Percentiles rank a stretch among this genome's conserved stretches.
These are phyloP conservation scores for Bedellia somnulentella DNA, from an alignment of 2,888 invertebrate species.

Conservation along the genomic window DNA sequence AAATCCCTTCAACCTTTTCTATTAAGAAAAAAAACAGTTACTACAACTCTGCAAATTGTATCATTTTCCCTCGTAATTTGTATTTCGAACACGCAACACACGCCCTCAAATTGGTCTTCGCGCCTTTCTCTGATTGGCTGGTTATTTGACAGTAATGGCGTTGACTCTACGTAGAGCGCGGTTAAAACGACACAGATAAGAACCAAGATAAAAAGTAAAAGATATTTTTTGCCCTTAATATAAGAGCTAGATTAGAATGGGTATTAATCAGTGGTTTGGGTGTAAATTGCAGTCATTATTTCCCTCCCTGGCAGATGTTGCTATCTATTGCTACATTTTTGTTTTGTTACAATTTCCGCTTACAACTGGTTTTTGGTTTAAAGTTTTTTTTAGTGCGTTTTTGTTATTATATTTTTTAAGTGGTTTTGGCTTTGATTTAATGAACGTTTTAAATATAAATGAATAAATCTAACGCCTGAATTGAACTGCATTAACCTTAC, in stretches of 20 bases:
- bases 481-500: too few relatives aligned
- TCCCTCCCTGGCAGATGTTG: slow-evolving; percentile 57
- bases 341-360: slow-evolving; percentile 57
- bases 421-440: slow-evolving; percentile 28
- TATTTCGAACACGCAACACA: slow-evolving; percentile 42
- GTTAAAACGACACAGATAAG: neutral
- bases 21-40: slow-evolving; percentile 35
- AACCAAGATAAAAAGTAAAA: neutral
- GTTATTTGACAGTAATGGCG: slow-evolving; percentile 59
- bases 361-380: slow-evolving; percentile 40
- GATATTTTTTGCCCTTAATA: neutral
- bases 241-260: neutral
- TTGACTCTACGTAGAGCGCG: slow-evolving; percentile 24
- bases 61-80: slow-evolving; percentile 41
- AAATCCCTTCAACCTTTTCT: too few relatives aligned
- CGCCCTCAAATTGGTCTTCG: slow-evolving; percentile 34
- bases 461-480: too few relatives aligned
- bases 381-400: slow-evolving; percentile 55
- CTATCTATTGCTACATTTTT: too few relatives aligned
- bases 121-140: slow-evolving; percentile 41
- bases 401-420: slow-evolving; percentile 56
- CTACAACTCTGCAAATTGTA: slow-evolving; percentile 35
- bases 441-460: too few relatives aligned
- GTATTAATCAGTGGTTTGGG: neutral
- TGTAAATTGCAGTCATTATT: too few relatives aligned